These are phyloP conservation scores for Antechinus stuartii DNA, from an alignment of 2,113 vertebrate species.

Conservation along the genomic window DNA sequence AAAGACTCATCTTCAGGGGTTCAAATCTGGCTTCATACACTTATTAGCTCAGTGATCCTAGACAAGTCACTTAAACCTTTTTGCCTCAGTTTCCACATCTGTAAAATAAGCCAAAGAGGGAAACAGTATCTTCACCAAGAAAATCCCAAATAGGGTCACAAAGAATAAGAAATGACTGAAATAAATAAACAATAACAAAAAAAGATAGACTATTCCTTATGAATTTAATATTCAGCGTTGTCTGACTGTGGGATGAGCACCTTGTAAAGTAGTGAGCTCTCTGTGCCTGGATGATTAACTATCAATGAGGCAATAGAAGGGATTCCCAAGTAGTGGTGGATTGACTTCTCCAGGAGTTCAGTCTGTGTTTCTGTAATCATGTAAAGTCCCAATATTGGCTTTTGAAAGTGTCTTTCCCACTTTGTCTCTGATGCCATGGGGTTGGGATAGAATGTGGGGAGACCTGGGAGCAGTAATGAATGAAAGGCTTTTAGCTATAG, in stretches of 20 bases:
- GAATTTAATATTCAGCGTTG: neutral
- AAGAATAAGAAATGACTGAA: neutral
- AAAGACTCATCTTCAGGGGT: neutral
- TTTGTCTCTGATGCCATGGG: conserved; percentile 16
- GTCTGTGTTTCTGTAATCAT: neutral
- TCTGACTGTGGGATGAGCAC: neutral
- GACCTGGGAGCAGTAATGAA: neutral
- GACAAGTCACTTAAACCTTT: neutral
- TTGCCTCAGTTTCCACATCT: neutral
- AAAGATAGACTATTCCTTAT: neutral
- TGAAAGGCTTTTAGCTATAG: conserved; percentile 48
- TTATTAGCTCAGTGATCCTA: neutral
- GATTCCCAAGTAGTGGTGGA: neutral
- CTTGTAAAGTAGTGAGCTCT: neutral
- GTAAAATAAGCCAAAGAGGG: neutral
- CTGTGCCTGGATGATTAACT: neutral
- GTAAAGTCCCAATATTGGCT: neutral
- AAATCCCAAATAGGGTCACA: neutral
- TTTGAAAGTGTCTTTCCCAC: conserved; percentile 35
- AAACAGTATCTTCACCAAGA: neutral
- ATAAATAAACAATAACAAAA: neutral
- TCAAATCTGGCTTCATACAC: neutral
- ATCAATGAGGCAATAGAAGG: neutral
- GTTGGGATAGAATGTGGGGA: neutral
- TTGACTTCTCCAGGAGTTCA: neutral